Evolutionary conservation across 1,140 invertebrate genomes (phyloP).

Genomic region (Drosophila parvula): DNA sequence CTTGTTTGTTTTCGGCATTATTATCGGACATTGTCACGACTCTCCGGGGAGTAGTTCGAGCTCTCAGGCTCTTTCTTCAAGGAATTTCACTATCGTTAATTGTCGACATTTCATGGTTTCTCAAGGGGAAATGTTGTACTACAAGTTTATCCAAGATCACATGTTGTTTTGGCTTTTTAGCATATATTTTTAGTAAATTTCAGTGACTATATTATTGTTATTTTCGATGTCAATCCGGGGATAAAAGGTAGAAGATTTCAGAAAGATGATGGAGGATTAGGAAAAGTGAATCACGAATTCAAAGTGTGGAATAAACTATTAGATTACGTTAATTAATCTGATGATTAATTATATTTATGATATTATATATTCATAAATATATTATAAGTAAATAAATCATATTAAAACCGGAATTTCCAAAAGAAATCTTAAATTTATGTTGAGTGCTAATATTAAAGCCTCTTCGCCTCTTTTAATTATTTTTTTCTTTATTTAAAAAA

Average conservation of each 20-base stretch:
- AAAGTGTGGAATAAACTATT: no score
- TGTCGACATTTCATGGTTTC: slow-evolving; percentile 3
- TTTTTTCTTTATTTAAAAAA: no score
- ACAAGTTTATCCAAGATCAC: neutral
- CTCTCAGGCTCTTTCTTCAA: slow-evolving; percentile 8
- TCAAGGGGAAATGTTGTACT: neutral
- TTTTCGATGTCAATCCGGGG: no score
- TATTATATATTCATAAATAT: neutral
- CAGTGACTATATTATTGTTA: no score
- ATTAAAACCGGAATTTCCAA: neutral
- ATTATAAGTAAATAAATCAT: neutral
- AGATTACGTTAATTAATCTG: no score
- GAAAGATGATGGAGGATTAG: neutral
- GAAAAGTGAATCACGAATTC: neutral
- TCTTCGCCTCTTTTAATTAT: no score
- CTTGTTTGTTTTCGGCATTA: slow-evolving; percentile 12
- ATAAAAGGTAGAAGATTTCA: no score
- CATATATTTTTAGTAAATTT: neutral
- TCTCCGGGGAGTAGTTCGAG: slow-evolving; percentile 19
- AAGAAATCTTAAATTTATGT: no score
- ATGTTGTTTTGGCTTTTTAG: neutral
- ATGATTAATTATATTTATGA: no score
- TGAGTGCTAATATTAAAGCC: no score
- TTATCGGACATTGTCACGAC: neutral
- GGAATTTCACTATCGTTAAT: slow-evolving; percentile 17